Evolutionary conservation across 2,113 vertebrate species (phyloP).

Genomic region (Polyodon spathula): DNA sequence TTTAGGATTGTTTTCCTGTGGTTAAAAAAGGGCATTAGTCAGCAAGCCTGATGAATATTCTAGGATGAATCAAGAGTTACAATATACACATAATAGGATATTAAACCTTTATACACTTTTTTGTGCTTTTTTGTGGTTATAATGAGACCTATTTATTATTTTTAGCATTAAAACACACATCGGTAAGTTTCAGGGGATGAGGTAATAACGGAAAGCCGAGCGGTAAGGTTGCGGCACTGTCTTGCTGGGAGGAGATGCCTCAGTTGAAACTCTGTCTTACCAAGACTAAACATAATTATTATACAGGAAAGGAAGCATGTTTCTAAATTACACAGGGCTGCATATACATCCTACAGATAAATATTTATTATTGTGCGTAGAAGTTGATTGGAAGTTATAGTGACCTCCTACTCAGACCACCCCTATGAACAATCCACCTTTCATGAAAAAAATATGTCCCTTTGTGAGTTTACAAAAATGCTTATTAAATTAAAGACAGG

Average conservation of each 20-base stretch:
- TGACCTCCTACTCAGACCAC: conserved; percentile 51
- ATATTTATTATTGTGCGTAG: conserved; percentile 49
- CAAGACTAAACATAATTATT: conserved; percentile 60
- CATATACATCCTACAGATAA: conserved; percentile 51
- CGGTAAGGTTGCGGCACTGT: not conserved
- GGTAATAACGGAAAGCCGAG: conserved; percentile 17
- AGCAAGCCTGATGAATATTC: too few species aligned
- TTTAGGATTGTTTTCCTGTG: too few species aligned
- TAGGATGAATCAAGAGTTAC: too few species aligned
- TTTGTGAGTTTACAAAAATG: conserved; percentile 24
- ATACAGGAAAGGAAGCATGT: conserved; percentile 54
- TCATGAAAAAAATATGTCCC: conserved; percentile 38
- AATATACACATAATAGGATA: too few species aligned
- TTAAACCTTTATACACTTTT: too few species aligned
- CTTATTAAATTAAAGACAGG: conserved; percentile 13
- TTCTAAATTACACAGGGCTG: conserved; percentile 41
- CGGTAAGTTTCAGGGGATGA: too few species aligned
- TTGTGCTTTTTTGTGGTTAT: too few species aligned
- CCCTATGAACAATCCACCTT: conserved; percentile 60
- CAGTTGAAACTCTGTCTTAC: conserved; percentile 41
- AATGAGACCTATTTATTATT: too few species aligned
- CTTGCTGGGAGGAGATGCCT: conserved; percentile 18
- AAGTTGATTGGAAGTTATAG: conserved; percentile 22
- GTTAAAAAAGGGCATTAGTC: too few species aligned
- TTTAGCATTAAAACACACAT: too few species aligned